Percentiles rank a stretch among this genome's conserved stretches.
These are phyloP conservation scores for Andrena minutula DNA, from an alignment of 2,888 invertebrate genomes.

Conservation along the genomic window DNA sequence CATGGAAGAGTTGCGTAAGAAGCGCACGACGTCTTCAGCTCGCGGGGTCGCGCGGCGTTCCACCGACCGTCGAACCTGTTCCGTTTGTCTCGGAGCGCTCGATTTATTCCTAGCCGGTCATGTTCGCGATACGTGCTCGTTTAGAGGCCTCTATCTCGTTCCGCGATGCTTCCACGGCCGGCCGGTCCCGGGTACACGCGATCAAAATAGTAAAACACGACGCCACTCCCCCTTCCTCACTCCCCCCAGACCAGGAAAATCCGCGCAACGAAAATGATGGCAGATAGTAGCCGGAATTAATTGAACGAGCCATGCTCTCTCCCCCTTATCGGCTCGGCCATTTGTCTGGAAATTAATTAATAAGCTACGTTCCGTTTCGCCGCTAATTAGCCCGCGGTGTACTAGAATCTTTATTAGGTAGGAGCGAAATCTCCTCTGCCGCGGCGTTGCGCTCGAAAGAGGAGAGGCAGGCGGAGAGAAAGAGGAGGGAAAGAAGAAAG, in stretches of 20 bases:
- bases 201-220: constrained; percentile 53
- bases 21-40: constrained; percentile 2
- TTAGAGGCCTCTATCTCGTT: constrained; percentile 50
- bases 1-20: constrained; percentile 59
- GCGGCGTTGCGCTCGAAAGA: not conserved
- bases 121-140: constrained; percentile 55
- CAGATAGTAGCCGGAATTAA: constrained; percentile 57
- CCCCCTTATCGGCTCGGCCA: constrained; percentile 48
- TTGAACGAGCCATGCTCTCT: constrained; percentile 47
- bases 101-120: constrained; percentile 59
- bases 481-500: constrained; percentile 8
- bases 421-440: constrained; percentile 21
- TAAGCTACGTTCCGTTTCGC: constrained; percentile 34
- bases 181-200: constrained; percentile 33
- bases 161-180: constrained; percentile 14
- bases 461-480: not conserved
- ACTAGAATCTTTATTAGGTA: constrained; percentile 29
- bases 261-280: constrained; percentile 46
- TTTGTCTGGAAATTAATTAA: constrained; percentile 62
- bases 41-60: constrained; percentile 41
- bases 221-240: no score
- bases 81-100: constrained; percentile 46
- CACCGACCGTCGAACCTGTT: constrained; percentile 46
- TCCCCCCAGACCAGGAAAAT: constrained; percentile 49
- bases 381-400: constrained; percentile 52